Conservation (phyloP, 2,113 vertebrate species). For the Microcebus griseorufus region DNA sequence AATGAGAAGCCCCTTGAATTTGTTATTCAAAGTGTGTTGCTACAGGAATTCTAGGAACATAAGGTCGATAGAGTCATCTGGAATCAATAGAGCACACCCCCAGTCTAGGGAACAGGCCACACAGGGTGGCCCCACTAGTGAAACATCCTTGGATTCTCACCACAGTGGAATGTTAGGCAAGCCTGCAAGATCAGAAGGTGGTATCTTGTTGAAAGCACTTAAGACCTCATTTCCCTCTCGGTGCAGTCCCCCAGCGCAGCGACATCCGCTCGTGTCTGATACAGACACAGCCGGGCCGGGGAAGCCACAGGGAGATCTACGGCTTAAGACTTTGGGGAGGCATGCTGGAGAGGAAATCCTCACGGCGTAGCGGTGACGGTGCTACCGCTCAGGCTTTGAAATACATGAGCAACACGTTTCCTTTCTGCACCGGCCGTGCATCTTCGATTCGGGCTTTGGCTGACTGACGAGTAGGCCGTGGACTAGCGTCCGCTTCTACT, state of each 20-base stretch:
- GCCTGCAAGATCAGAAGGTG: neutral
- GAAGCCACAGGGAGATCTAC: neutral
- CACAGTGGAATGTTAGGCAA: neutral
- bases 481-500: neutral
- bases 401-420: accelerated
- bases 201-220: neutral
- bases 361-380: accelerated
- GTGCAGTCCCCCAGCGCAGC: too few relatives aligned
- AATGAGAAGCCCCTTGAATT: neutral
- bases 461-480: neutral
- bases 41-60: neutral
- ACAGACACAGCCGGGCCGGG: neutral
- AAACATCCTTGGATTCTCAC: neutral
- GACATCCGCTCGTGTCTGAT: accelerated
- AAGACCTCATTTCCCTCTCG: neutral
- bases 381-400: accelerated
- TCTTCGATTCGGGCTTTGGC: neutral
- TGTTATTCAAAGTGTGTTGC: neutral
- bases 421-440: neutral
- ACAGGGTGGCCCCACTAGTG: too few relatives aligned
- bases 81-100: neutral
- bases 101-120: neutral
- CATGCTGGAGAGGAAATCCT: neutral
- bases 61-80: neutral
- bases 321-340: neutral